phyloP scores from a whole-genome alignment of 1,140 invertebrate species.

The Hyphantria cunea region DNA sequence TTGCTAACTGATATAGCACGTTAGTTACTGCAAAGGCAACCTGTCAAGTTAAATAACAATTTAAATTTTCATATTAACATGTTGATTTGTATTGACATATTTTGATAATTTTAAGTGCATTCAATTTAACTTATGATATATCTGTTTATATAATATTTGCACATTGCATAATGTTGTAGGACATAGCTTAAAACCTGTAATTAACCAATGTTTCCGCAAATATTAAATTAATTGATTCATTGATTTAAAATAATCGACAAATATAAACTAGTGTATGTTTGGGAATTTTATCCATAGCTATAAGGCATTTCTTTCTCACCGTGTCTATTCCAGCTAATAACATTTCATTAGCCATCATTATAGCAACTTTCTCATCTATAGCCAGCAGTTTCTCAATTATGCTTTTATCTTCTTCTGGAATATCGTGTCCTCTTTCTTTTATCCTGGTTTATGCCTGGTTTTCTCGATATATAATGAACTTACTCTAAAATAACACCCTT shows the following conservation, averaged over 20 bases:
- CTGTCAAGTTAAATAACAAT: constrained; percentile 34
- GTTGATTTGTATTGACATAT: too few species aligned
- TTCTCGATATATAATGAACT: constrained; percentile 51
- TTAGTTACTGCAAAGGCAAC: constrained; percentile 49
- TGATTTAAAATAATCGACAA: too few species aligned
- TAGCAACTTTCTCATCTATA: constrained; percentile 82
- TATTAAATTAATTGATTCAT: too few species aligned
- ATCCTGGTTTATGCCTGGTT: constrained; percentile 52
- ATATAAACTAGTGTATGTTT: too few species aligned
- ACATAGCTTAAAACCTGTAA: too few species aligned
- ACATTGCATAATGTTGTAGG: too few species aligned
- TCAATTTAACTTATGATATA: not conserved
- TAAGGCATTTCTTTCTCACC: constrained; percentile 60
- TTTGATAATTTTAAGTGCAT: too few species aligned
- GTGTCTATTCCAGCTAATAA: constrained; percentile 90
- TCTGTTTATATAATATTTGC: too few species aligned
- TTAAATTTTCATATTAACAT: not conserved
- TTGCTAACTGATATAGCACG: constrained; percentile 58
- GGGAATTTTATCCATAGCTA: too few species aligned
- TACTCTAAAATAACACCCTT: constrained; percentile 28
- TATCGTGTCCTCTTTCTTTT: constrained; percentile 45
- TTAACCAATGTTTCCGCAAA: too few species aligned
- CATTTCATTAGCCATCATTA: constrained; percentile 89
- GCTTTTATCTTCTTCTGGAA: constrained; percentile 69
- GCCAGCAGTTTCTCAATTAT: constrained; percentile 82